Base-by-base conservation (phyloP, 2,113 vertebrate genomes). In the Mastomys coucha region DNA sequence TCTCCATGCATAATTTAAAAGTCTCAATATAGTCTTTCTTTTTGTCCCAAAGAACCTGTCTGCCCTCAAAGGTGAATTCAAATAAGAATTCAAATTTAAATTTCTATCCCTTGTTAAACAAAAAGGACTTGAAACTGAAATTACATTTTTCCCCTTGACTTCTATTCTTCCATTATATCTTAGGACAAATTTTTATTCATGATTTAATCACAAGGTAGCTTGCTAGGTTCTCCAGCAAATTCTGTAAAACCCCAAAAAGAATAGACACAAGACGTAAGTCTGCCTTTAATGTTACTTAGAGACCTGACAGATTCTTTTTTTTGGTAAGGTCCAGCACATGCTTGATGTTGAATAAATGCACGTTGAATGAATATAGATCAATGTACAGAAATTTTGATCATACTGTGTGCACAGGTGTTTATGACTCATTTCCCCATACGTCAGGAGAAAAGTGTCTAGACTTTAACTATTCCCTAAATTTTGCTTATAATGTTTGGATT, bases 71-170 rank as follows among this genome's bases (percentile, higher is more conserved):
- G 91, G 91, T 93, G 92, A 96, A 92, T 96, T 94, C 70, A 85
- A 89, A 96, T 85, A 56, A 60, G 89, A 87, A 97, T 95, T 97
- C 91, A 96, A 96, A 95, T 96, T 95, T 91, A 95, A 95, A 96
- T 96, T 97, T 97, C 86, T 13, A 89, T 75, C 45, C 67, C 91
- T 96, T 92, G 77, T 96, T 97, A 97, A 96, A 95, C 81, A 96
- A 65, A 97, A 93, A 95, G 85, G 89, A 97, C 89, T 97, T 97
- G 86, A 96, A 95, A 88, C 91, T 92, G 77, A 97, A 98, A 97
- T 94, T 95, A 89, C 67, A 87, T 51, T 92, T 94, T 82, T 69
- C 19, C 33, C 13, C 1, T 36, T 80, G 60, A 95, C 95, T 97
- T 95, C 86, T 82, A 63, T 88, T 97, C 93, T 96, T 96, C n/a